Base-by-base conservation (phyloP, 2,797 vertebrate genomes). In the Megaceryle alcyon region DNA sequence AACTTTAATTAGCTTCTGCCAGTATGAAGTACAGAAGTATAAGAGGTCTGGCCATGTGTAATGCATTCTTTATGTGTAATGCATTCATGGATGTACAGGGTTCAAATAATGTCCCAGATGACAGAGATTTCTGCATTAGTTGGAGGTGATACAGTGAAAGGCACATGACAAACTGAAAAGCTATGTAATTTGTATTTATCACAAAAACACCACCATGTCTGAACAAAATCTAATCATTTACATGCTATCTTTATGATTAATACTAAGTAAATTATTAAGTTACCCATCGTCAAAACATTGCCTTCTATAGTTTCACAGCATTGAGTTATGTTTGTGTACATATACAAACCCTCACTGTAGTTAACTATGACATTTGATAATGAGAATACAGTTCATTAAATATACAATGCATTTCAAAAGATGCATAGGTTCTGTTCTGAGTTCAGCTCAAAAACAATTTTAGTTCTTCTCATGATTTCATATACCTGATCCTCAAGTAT, bases 151-250 rank as follows among this genome's bases (percentile, higher is more conserved):
- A n/a, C 51, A 64, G 23, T 26, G 29, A 68, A 82, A 92, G 10
- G 35, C 41, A 75, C 14, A 22, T 22, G 21, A 78, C 37, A 66
- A 83, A 89, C 4, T 41, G 37, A 46, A 82, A 18, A 79, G 33
- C n/a, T 54, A 76, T 8, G 0, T 7, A 41, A 81, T 79, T 25
- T 53, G 31, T 71, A 53, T 31, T 86, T 77, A 65, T 28, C 48
- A 88, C 48, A 71, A 75, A 91, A 70, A 28, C 48, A 92, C 29
- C 46, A 81, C 48, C 39, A 66, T 5, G 23, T 66, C 70, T 64
- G 83, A 92, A 86, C n/a, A 68, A 86, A 77, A 88, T 76, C 48
- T 86, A 49, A 81, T 43, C 19, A 92, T 16, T 57, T 57, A 43
- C 29, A 35, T n/a, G 19, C 26, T 89, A 82, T 44, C 33, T 29